These are phyloP conservation scores for Agonopterix arenella DNA, from an alignment of 2,888 invertebrate species.

Conservation along the genomic window DNA sequence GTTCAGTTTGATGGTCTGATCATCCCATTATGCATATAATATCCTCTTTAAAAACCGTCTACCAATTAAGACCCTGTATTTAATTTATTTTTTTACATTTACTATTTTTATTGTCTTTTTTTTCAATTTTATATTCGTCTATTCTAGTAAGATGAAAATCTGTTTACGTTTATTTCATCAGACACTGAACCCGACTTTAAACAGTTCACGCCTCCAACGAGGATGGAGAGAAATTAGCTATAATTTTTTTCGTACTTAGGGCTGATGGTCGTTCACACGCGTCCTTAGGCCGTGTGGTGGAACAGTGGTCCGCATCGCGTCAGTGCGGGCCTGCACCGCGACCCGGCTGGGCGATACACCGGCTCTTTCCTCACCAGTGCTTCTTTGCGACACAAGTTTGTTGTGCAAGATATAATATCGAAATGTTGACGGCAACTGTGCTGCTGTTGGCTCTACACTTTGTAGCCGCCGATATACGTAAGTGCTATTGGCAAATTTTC, in stretches of 20 bases:
- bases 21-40: too few relatives aligned
- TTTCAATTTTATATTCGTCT: too few relatives aligned
- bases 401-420: conserved; percentile 40
- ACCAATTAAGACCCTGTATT: too few relatives aligned
- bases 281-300: conserved; percentile 30
- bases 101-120: too few relatives aligned
- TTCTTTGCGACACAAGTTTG: conserved; percentile 29
- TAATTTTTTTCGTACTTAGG: conserved; percentile 8
- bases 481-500: conserved; percentile 24
- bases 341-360: conserved; percentile 52
- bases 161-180: too few relatives aligned
- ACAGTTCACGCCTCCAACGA: too few relatives aligned
- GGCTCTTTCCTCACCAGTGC: conserved; percentile 27
- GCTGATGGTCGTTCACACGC: conserved; percentile 40
- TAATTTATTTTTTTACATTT: too few relatives aligned
- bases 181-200: too few relatives aligned
- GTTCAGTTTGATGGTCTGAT: too few relatives aligned
- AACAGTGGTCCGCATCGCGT: conserved; percentile 27
- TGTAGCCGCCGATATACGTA: conserved; percentile 63
- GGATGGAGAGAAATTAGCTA: too few relatives aligned
- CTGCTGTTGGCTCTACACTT: conserved; percentile 51
- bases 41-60: too few relatives aligned
- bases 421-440: conserved; percentile 49
- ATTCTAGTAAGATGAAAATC: too few relatives aligned
- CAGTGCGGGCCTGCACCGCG: conserved; percentile 62